Evolutionary conservation across 2,797 vertebrate genomes (phyloP), one percentile per base, ranked within the genome.

Genomic region (Rhincodon typus): DNA sequence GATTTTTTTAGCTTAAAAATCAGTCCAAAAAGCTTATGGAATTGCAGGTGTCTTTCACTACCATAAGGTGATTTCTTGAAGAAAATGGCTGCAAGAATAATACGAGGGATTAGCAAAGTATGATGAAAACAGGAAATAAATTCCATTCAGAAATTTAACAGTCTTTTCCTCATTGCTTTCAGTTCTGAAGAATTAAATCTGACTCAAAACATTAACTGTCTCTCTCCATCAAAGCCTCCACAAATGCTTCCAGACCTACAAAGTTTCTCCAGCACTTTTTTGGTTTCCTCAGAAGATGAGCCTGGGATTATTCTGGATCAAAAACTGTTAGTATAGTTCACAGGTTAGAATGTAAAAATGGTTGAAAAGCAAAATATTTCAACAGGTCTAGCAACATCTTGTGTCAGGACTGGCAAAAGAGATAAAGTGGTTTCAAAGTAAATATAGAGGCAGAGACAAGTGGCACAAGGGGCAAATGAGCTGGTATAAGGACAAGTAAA

Each of bases 21-120:
- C 87, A 90, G 53, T 34, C 53, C 57, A 62, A 91, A 57, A 91
- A 7, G 91, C 66, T 50, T 74, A 93, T 8, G 23, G 17, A 38
- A 74, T 95, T 94, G 70, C 38, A 74, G 46, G 46, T 95, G 27
- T 95, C 25, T 50, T 50, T 95, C 30, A 21, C 30, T 57, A 50
- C 46, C 94, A 72, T 94, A 34, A 4, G 69, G 27, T 94, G 94
- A 25, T 74, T 94, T 74, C 42, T 94, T 94, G 94, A 72, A 19
- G 94, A 17, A 50, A 72, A 34, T n/a, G 13, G 27, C 57, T 46
- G 50, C 12, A 77, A 53, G 23, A 74, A 53, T 19, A 84, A 84
- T 46, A 42, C 10, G n/a, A 95, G 12, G 66, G 3, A 67, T 93
- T 93, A 95, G 70, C 72, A 77, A 15, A 34, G 27, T 57, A 34